These are phyloP conservation scores for Vidua chalybeata DNA, from an alignment of 2,113 vertebrate genomes.

Conservation along the genomic window DNA sequence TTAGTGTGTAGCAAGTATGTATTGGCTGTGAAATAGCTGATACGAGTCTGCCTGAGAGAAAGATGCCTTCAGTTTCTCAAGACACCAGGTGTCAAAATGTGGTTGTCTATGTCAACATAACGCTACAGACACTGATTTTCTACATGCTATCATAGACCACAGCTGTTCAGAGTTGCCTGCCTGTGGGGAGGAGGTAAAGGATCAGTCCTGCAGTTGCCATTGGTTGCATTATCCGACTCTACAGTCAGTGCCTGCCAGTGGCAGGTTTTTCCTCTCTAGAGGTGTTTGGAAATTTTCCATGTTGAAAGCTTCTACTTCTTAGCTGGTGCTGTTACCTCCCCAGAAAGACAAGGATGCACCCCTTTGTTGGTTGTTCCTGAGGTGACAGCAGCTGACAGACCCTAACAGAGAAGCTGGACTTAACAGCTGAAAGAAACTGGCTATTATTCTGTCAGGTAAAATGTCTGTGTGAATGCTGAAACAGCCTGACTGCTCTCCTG, in stretches of 20 bases:
- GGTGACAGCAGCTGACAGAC: not conserved
- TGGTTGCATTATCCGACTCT: not conserved
- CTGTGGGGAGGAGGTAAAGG: not conserved
- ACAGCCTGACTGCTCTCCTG: not conserved
- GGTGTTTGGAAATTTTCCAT: not conserved
- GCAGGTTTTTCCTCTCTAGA: not conserved
- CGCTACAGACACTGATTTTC: not conserved
- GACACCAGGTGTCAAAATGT: not conserved
- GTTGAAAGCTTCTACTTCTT: not conserved
- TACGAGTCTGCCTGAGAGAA: not conserved
- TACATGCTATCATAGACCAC: not conserved
- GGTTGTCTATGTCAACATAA: not conserved
- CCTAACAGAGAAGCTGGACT: not conserved
- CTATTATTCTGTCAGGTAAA: conserved; percentile 2
- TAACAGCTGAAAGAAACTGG: not conserved
- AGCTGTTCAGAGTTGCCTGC: not conserved
- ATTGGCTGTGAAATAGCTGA: not conserved
- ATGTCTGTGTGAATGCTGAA: not conserved
- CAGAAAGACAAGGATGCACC: not conserved
- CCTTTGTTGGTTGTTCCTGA: not conserved
- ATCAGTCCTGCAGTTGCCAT: not conserved
- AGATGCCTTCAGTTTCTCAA: not conserved
- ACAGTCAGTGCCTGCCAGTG: not conserved
- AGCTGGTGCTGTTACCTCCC: not conserved
- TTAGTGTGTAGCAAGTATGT: not conserved